Evolutionary conservation across 2,113 vertebrate genomes (phyloP), one percentile per base, ranked within the genome.

Genomic region (Hydrochoerus hydrochaeris): DNA sequence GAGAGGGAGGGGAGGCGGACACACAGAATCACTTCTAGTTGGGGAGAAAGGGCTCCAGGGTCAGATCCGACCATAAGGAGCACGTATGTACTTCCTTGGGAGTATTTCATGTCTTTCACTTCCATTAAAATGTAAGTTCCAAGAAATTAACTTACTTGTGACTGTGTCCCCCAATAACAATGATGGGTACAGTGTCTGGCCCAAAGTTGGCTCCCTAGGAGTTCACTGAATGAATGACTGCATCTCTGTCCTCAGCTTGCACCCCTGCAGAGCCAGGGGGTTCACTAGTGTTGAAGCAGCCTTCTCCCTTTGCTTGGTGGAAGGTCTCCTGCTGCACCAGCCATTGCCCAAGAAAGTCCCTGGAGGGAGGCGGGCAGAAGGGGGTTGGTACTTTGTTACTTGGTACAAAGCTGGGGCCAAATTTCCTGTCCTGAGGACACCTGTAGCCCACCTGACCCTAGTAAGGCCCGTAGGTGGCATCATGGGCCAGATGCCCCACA

Each of bases 401-500:
- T n/a, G n/a, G 52, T 67, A 5, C 35, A 62, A 58, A 75, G 24
- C 35, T 30, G 58, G 20, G 77, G 1, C 28, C 49, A 54, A 19
- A 13, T 28, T 26, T 7, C 30, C 35, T 41, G 67, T 82, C 86
- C 71, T 78, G 41, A 94, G 46, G 35, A 84, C 54, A 52, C 32
- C 1, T 38, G 16, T 57, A 71, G 20, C 93, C 97, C 54, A 98
- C 99, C 99, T 99, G 99, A 57, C 99, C 99, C 98, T 98, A 98
- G 94, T 99, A 99, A 63, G 97, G 89, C 8, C 99, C 99, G 0
- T 99, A 99, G 69, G 98, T 99, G 83, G 99, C 99, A 0, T 97
- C 98, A 28, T 98, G 99, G 87, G 98, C 98, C 11, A 99, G 99
- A 97, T 99, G 99, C 0, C 99, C 99, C 4, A 99, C 99, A 57